These are phyloP conservation scores for Phengaris alcon DNA, from an alignment of 2,888 invertebrate genomes.

Conservation along the genomic window DNA sequence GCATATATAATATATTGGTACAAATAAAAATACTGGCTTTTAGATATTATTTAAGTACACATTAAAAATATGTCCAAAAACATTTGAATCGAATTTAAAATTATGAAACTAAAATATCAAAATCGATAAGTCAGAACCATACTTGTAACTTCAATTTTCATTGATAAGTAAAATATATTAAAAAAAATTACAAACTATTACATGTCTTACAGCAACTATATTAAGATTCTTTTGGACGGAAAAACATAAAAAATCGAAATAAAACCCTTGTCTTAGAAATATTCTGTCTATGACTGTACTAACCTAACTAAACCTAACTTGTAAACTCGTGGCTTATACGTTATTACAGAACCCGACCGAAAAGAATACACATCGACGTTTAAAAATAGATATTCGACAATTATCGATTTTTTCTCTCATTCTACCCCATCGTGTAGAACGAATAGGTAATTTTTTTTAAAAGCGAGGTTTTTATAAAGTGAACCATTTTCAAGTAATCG, in stretches of 20 bases:
- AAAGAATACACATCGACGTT: neutral
- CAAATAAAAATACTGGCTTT: constrained; percentile 13
- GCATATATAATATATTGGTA: constrained; percentile 17
- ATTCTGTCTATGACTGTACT: constrained; percentile 24
- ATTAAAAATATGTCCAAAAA: neutral
- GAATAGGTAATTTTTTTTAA: no score
- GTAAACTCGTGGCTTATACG: constrained; percentile 26
- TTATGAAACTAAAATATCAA: neutral
- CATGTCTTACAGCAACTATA: constrained; percentile 24
- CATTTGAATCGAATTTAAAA: neutral
- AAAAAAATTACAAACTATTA: constrained; percentile 31
- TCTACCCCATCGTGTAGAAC: no score
- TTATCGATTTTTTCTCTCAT: neutral
- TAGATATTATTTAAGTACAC: neutral
- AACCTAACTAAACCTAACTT: constrained; percentile 33
- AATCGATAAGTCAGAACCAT: neutral
- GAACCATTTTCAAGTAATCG: no score
- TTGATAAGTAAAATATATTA: constrained; percentile 30
- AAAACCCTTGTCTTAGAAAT: constrained; percentile 30
- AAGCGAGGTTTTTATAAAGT: no score
- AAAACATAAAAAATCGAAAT: constrained; percentile 47
- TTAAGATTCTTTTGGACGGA: constrained; percentile 62
- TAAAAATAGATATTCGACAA: neutral
- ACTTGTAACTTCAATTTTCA: neutral
- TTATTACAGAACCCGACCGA: neutral